Evolutionary conservation across 1,140 invertebrate genomes (phyloP), one percentile per base, ranked within the genome.

Genomic region (Atta cephalotes): DNA sequence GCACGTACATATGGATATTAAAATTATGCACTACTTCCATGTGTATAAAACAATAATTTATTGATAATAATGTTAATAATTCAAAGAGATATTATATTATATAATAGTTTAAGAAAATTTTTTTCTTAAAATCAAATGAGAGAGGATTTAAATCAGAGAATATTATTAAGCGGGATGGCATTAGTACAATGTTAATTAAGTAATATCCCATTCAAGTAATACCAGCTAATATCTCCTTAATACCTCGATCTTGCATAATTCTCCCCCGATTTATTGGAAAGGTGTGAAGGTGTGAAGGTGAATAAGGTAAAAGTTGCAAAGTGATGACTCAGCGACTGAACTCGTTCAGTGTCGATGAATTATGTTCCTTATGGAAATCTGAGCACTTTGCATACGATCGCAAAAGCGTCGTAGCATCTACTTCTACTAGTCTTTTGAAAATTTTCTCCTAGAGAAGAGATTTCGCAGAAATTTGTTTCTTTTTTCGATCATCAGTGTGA

Each of bases 311-410:
- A 71, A 71, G 35, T 70, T 72, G 63, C 78, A 7, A 49, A 72
- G 35, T 45, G 79, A 82, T 72, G 68, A 72, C 60, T 74, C 56
- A 82, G 56, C 80, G 68, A 2, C 9, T 45, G 66, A 81, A 39
- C 25, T 62, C 18, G 56, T 31, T 62, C 80, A 31, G 28, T 53
- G 80, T 60, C 39, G 68, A 82, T 74, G 53, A 82, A 82, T 62
- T 62, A 84, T 62, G 39, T 84, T 76, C 63, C 18, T 62, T 21
- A 72, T 82, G 53, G 56, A 74, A 84, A 76, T 84, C 60, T 45
- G 7, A 72, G 21, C 39, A 56, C 49, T 80, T 84, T 51, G 25
- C 56, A 58, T 74, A 35, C 53, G 35, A n/a, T 72, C 77, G 77
- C 45, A 31, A 76, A 58, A 66, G 14, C 16, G 16, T 49, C 51